Percentiles rank a stretch among this genome's conserved stretches.
Conservation (phyloP, 2,888 invertebrate genomes). For the Actias luna region DNA sequence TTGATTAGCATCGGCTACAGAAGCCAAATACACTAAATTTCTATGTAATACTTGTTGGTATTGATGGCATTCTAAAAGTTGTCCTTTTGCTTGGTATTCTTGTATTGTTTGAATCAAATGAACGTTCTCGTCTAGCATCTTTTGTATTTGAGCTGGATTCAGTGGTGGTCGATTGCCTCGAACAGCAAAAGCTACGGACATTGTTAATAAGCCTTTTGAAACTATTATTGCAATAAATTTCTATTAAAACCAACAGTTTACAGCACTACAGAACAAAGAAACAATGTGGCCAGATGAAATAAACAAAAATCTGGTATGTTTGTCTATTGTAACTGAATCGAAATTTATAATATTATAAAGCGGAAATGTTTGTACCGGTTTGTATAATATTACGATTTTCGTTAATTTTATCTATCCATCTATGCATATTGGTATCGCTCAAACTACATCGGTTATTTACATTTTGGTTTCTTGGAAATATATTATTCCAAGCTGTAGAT, state of each 20-base stretch:
- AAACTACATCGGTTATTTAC: too few species aligned
- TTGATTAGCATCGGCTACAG: constrained; percentile 97
- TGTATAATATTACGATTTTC: too few species aligned
- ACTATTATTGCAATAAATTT: not conserved
- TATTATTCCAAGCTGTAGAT: too few species aligned
- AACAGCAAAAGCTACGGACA: constrained; percentile 88
- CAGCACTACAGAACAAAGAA: not conserved
- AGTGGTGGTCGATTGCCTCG: constrained; percentile 88
- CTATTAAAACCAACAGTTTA: not conserved
- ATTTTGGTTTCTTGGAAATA: too few species aligned
- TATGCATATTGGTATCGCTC: too few species aligned
- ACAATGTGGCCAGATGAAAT: not conserved
- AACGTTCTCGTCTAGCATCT: constrained; percentile 98
- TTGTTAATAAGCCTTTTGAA: not conserved
- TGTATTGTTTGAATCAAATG: constrained; percentile 98
- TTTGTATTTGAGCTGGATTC: constrained; percentile 93
- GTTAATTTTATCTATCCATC: too few species aligned
- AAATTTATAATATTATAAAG: too few species aligned
- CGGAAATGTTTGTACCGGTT: too few species aligned
- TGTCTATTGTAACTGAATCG: too few species aligned
- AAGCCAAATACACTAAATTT: constrained; percentile 97
- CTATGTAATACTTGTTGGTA: constrained; percentile 97
- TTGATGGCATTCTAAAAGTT: constrained; percentile 95
- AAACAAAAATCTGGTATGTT: not conserved
- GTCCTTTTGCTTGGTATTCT: constrained; percentile 97